A percentile compares a stretch with the other conserved stretches of the same genome.
phyloP scores from a whole-genome alignment of 2,888 invertebrate species.

The Macrosiphum euphorbiae region DNA sequence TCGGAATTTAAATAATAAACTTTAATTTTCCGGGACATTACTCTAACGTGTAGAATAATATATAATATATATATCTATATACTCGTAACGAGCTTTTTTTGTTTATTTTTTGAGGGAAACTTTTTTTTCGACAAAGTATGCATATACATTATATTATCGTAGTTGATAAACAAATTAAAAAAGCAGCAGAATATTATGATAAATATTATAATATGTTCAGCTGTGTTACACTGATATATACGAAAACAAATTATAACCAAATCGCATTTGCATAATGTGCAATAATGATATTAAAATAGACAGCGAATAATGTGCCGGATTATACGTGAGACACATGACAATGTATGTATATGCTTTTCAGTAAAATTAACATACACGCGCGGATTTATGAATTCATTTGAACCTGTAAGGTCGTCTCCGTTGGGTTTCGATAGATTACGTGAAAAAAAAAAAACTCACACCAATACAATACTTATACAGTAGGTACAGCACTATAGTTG shows the following conservation, averaged over 20 bases:
- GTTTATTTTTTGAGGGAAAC: not conserved
- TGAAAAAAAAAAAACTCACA: not conserved
- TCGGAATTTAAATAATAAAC: slow-evolving; percentile 1
- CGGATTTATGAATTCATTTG: not conserved
- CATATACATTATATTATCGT: too few species aligned
- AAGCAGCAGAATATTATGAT: not conserved
- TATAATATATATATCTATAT: not conserved
- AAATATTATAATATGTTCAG: not conserved
- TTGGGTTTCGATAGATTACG: not conserved
- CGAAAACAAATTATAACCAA: slow-evolving; percentile 5
- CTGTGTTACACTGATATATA: not conserved
- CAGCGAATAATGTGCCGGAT: slow-evolving; percentile 18
- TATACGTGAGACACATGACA: not conserved
- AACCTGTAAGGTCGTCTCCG: not conserved
- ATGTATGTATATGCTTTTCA: not conserved
- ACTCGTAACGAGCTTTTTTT: not conserved
- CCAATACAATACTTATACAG: too few species aligned
- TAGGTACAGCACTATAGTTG: not conserved
- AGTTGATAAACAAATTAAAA: not conserved
- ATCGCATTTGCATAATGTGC: not conserved
- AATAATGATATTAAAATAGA: slow-evolving; percentile 32
- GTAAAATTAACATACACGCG: not conserved
- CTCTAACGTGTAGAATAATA: not conserved
- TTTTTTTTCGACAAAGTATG: not conserved
- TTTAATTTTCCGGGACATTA: slow-evolving; percentile 31